A percentile compares a stretch with the other conserved stretches of the same genome.
phyloP scores from a whole-genome alignment of 2,888 invertebrate species.

The Poecilobothrus nobilitatus region DNA sequence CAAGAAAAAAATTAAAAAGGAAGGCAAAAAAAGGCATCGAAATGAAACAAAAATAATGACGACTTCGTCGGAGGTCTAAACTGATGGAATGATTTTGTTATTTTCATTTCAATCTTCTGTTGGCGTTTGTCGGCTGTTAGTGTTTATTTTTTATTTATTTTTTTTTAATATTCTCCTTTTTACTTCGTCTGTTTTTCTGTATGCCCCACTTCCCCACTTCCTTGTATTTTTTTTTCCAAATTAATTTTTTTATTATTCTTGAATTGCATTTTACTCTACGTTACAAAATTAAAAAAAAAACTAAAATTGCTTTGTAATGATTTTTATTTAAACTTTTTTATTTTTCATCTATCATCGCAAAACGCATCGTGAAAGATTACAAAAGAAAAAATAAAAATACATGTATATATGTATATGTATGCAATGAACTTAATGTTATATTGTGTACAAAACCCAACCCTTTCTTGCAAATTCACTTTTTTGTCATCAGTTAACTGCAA shows the following conservation, averaged over 20 bases:
- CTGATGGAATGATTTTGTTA: constrained; percentile 6
- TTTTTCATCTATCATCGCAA: not conserved
- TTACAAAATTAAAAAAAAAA: too few relatives aligned
- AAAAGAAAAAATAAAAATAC: not conserved
- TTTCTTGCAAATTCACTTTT: too few relatives aligned
- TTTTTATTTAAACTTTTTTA: not conserved
- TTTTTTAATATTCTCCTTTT: not conserved
- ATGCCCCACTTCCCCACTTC: too few relatives aligned
- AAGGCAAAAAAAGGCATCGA: too few relatives aligned
- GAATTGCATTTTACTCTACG: too few relatives aligned
- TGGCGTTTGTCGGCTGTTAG: constrained; percentile 4
- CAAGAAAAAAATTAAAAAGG: too few relatives aligned
- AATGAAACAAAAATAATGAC: too few relatives aligned
- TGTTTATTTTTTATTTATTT: not conserved
- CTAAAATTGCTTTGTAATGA: not conserved
- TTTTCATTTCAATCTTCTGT: not conserved
- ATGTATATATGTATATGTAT: too few relatives aligned
- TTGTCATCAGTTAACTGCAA: too few relatives aligned
- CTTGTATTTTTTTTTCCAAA: not conserved
- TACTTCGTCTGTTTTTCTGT: too few relatives aligned
- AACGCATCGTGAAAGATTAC: not conserved
- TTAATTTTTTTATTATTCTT: not conserved
- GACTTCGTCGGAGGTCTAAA: not conserved
- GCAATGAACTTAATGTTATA: too few relatives aligned
- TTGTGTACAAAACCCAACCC: too few relatives aligned